Percentiles rank a stretch among this genome's conserved stretches.
These are phyloP conservation scores for Dichetophora obliterata DNA, from an alignment of 2,888 invertebrate genomes.

Conservation along the genomic window DNA sequence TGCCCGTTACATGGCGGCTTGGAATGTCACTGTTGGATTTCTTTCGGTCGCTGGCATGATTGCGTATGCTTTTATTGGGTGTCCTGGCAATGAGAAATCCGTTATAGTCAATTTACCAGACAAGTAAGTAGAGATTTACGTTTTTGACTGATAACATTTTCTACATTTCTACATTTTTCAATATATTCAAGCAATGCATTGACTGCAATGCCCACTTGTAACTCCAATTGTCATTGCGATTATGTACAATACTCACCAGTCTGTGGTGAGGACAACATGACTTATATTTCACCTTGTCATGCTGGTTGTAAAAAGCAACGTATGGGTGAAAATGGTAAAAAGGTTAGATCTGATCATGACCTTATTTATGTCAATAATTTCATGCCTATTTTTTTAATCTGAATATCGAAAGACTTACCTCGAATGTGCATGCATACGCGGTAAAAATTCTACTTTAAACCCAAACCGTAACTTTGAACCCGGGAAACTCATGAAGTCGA, in stretches of 20 bases:
- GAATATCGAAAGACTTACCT: conserved; percentile 57
- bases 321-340: conserved; percentile 67
- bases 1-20: conserved; percentile 77
- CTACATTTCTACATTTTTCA: not conserved
- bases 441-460: conserved; percentile 44
- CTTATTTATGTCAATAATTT: too few relatives aligned
- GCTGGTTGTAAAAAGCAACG: conserved; percentile 77
- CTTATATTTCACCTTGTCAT: conserved; percentile 84
- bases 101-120: conserved; percentile 67
- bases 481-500: conserved; percentile 50
- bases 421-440: conserved; percentile 63
- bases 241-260: conserved; percentile 82
- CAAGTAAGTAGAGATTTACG: conserved; percentile 48
- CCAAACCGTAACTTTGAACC: conserved; percentile 55
- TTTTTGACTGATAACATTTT: not conserved
- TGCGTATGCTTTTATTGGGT: conserved; percentile 77
- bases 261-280: conserved; percentile 76
- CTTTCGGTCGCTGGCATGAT: conserved; percentile 76
- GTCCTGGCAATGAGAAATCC: conserved; percentile 74
- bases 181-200: conserved; percentile 30
- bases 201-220: conserved; percentile 71
- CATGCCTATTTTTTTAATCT: not conserved
- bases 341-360: conserved; percentile 58
- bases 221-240: conserved; percentile 77
- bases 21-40: conserved; percentile 78